Evolutionary conservation across 2,888 invertebrate genomes (phyloP), one percentile per base, ranked within the genome.

Genomic region (Lochmaea capreae): DNA sequence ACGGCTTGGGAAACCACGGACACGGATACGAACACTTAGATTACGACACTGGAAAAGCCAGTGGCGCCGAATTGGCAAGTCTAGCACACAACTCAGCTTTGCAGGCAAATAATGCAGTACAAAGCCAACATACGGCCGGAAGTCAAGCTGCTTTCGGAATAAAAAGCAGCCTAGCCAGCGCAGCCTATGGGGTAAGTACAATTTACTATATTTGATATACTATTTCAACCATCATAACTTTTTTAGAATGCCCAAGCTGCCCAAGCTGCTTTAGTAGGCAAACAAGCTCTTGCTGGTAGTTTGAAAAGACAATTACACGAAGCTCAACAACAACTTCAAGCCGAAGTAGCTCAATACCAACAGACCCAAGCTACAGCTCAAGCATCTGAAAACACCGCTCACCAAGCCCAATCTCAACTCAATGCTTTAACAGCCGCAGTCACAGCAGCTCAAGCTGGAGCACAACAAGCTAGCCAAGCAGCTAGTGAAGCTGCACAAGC

Each of bases 111-210:
- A 91, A 91, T 12, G 93, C 93, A 10, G 89, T 90, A 11, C 88
- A 88, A 3, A 93, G 90, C 80, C 93, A 94, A 83, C 91, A 91
- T 39, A 91, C 92, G 0, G 93, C 93, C 0, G 93, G 91, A 0
- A 91, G 91, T 73, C 93, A 93, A 84, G 93, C 93, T 0, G 93
- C 93, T 0, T 93, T 92, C 81, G 91, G 92, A 4, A 93, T 93
- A 0, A 93, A 93, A 86, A 93, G 91, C 81, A 92, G 92, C 0
- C 82, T 93, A 26, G 93, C 93, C 0, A 93, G 93, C 82, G 91
- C 92, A 0, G 93, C 93, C 0, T 90, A 91, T 0, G 83, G 81
- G 42, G 84, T 84, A 77, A 82, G 78, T 71, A 12, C 11, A 59
- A 9, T 14, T 12, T 22, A 12, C 11, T 26, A 59, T 59, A 33